These are phyloP conservation scores for Vidua macroura DNA, from an alignment of 2,113 vertebrate genomes.

Conservation along the genomic window DNA sequence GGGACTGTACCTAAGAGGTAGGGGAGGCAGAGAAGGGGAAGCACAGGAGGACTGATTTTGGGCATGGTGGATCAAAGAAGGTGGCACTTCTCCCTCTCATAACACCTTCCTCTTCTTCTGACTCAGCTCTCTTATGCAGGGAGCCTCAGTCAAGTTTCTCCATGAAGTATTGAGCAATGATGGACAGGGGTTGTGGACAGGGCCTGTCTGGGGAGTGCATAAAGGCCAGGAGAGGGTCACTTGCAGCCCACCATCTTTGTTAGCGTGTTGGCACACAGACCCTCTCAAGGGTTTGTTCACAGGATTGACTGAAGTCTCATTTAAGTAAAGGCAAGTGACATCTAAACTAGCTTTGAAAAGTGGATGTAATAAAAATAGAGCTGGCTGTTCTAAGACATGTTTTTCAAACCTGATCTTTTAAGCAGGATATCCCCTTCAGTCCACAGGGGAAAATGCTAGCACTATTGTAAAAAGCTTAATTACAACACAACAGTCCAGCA, in stretches of 20 bases:
- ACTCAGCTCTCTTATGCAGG: neutral
- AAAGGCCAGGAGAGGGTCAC: neutral
- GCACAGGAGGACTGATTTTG: neutral
- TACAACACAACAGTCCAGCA: neutral
- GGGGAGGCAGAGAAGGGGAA: neutral
- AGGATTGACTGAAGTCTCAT: neutral
- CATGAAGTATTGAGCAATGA: neutral
- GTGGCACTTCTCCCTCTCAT: accelerated
- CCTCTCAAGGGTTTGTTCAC: neutral
- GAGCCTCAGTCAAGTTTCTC: neutral
- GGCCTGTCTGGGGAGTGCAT: neutral
- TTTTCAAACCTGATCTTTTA: neutral
- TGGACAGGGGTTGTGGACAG: neutral
- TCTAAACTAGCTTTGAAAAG: neutral
- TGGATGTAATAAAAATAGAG: neutral
- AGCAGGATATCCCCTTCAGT: slow-evolving; percentile 12
- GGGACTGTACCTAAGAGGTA: neutral
- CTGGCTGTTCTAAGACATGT: neutral
- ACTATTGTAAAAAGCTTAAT: neutral
- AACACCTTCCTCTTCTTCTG: neutral
- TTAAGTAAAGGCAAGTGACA: neutral
- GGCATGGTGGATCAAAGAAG: neutral
- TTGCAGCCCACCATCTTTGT: neutral
- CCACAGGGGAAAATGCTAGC: neutral
- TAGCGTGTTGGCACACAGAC: accelerated